Conservation (phyloP, 1,140 invertebrate genomes). For the Habropoda laboriosa region DNA sequence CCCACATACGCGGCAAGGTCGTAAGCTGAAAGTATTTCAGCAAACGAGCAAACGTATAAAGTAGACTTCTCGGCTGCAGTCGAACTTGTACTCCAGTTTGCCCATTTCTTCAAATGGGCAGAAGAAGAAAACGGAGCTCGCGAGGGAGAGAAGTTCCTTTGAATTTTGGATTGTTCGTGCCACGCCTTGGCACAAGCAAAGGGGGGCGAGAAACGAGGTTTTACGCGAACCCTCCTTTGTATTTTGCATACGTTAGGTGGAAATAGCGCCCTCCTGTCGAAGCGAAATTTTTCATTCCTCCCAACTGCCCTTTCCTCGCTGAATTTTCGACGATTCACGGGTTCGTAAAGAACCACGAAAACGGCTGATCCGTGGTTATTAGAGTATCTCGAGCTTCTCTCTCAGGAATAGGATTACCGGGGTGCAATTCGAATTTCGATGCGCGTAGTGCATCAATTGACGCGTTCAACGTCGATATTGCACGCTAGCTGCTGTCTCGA, state of each 20-base stretch:
- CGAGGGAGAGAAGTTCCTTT: background rate
- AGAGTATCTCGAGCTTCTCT: background rate
- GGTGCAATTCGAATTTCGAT: conserved; percentile 25
- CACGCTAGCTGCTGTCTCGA: background rate
- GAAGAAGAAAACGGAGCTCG: background rate
- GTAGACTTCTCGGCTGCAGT: background rate
- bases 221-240: background rate
- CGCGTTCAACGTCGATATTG: background rate
- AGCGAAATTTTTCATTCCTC: background rate
- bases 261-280: background rate
- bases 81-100: background rate
- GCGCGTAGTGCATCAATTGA: conserved; percentile 17
- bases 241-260: background rate
- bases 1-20: background rate
- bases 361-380: conserved; percentile 10
- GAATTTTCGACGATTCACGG: too few species aligned
- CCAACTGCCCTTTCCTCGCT: too few species aligned
- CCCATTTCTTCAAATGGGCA: background rate
- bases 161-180: conserved; percentile 19
- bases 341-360: too few species aligned
- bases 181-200: background rate
- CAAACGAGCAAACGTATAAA: background rate
- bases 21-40: background rate
- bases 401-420: too few species aligned
- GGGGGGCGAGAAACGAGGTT: conserved; percentile 17